Conservation (phyloP, 2,888 invertebrate genomes). For the Nemotelus nigrinus region DNA sequence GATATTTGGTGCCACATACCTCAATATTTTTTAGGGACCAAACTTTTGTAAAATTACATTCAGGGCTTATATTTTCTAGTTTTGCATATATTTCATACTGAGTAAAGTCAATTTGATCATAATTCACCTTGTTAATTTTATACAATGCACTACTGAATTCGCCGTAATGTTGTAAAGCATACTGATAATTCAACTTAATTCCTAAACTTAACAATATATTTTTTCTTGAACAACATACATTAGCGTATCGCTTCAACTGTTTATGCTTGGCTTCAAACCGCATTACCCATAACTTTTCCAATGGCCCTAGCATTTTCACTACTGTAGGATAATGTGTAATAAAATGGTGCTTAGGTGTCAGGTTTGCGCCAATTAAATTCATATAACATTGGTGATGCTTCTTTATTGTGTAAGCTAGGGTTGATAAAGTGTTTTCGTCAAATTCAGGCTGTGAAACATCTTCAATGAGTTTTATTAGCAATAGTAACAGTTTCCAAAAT, state of each 20-base stretch:
- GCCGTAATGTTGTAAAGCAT: no score
- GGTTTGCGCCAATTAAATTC: not conserved
- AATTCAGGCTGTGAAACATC: not conserved
- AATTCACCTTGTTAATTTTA: no score
- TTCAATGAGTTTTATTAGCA: not conserved
- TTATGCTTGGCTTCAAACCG: not conserved
- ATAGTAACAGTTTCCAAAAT: not conserved
- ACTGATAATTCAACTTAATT: no score
- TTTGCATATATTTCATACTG: no score
- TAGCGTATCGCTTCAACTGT: not conserved
- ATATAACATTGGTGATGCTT: not conserved
- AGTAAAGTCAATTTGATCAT: no score
- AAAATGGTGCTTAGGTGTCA: not conserved
- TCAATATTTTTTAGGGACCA: no score
- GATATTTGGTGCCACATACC: no score
- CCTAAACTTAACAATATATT: no score
- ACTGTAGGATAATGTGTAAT: not conserved
- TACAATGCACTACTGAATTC: no score
- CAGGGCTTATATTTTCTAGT: no score
- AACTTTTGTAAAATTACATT: no score
- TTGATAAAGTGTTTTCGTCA: not conserved
- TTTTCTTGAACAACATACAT: not conserved
- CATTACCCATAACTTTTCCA: not conserved
- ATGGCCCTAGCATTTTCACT: not conserved
- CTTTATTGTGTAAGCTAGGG: not conserved